Percentiles rank a stretch among this genome's conserved stretches.
Conservation (phyloP, 2,888 invertebrate genomes). For the Pardosa pseudoannulata region DNA sequence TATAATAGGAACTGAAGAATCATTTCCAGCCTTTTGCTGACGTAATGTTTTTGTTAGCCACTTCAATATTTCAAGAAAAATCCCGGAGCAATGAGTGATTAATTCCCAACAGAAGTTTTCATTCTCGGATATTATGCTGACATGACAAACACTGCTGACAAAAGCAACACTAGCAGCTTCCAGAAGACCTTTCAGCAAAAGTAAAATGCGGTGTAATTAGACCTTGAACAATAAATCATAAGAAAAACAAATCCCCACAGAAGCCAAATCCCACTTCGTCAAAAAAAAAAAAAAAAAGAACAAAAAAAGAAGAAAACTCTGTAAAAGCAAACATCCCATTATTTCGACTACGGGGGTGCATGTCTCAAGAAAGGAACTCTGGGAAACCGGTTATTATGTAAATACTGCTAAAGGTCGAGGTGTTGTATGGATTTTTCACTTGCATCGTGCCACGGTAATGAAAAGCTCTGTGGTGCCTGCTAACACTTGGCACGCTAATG, state of each 20-base stretch:
- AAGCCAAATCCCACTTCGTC: background rate
- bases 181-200: background rate
- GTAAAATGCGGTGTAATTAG: background rate
- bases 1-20: too few relatives aligned
- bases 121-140: too few relatives aligned
- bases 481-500: constrained; percentile 42
- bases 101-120: too few relatives aligned
- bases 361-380: constrained; percentile 9
- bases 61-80: too few relatives aligned
- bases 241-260: constrained; percentile 1
- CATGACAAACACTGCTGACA: background rate
- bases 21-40: too few relatives aligned
- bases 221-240: constrained; percentile 15
- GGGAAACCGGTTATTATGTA: constrained; percentile 66
- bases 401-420: constrained; percentile 68
- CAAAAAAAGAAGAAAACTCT: constrained; percentile 1
- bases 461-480: constrained; percentile 31
- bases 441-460: constrained; percentile 42
- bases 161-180: background rate
- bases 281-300: too few relatives aligned
- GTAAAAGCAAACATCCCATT: constrained; percentile 55
- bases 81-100: too few relatives aligned
- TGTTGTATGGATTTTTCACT: constrained; percentile 67
- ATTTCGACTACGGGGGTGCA: constrained; percentile 21
- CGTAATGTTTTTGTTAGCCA: too few relatives aligned